phyloP scores from a whole-genome alignment of 2,888 invertebrate genomes.

The Itoplectis maculator region DNA sequence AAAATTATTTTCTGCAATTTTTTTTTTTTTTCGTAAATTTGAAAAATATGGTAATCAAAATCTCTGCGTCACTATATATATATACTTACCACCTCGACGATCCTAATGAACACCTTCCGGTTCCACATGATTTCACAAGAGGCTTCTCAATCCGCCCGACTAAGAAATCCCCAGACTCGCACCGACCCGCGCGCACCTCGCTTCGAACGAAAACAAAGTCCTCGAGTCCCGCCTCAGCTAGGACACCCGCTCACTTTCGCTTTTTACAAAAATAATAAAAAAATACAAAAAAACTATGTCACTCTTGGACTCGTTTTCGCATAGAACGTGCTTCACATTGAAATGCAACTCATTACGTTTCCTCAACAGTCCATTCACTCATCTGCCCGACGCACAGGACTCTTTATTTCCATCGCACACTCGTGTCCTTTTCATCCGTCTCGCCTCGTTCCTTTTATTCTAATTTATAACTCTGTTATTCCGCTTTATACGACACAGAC shows the following conservation, averaged over 20 bases:
- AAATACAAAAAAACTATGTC: conserved; percentile 6
- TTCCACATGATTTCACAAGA: conserved; percentile 81
- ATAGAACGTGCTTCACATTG: conserved; percentile 43
- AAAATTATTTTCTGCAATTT: too few species aligned
- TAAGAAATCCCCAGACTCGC: background rate
- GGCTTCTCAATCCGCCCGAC: conserved; percentile 16
- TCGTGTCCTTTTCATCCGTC: background rate
- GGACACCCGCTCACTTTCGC: background rate
- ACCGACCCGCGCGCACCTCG: background rate
- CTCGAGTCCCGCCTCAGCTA: background rate
- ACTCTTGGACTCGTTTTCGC: background rate
- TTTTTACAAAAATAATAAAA: background rate
- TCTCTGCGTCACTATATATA: too few species aligned
- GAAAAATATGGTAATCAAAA: too few species aligned
- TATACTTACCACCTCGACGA: conserved; percentile 82
- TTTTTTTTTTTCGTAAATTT: too few species aligned
- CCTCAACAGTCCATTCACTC: conserved; percentile 55
- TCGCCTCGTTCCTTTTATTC: conserved; percentile 30
- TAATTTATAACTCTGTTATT: conserved; percentile 26
- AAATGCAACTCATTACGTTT: conserved; percentile 60
- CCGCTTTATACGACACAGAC: background rate
- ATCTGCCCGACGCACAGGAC: conserved; percentile 20
- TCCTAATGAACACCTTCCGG: conserved; percentile 82
- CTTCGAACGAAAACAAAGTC: background rate
- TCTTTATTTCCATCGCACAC: conserved; percentile 49